Percentiles rank a stretch among this genome's conserved stretches.
These are phyloP conservation scores for Armadillidium nasatum DNA, from an alignment of 1,140 invertebrate genomes.

Conservation along the genomic window DNA sequence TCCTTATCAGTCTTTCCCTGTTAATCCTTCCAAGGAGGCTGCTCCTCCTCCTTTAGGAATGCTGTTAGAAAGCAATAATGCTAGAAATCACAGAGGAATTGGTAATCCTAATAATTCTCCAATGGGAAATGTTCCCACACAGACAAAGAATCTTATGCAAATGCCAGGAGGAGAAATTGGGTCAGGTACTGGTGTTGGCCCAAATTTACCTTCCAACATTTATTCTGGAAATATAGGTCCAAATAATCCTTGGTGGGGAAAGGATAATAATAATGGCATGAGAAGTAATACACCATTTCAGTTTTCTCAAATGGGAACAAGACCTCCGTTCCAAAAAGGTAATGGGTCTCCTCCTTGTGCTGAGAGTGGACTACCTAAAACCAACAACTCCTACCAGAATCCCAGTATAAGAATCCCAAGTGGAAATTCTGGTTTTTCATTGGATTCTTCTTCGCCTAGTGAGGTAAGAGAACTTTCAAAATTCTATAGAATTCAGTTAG, in stretches of 20 bases:
- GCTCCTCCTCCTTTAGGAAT: neutral
- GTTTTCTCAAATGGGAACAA: constrained; percentile 1
- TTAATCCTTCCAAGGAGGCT: neutral
- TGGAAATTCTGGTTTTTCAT: no score
- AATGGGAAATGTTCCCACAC: neutral
- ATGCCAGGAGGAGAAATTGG: neutral
- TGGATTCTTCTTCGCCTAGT: no score
- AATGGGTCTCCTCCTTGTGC: neutral
- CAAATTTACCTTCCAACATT: neutral
- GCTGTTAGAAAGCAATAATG: neutral
- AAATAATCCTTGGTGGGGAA: neutral
- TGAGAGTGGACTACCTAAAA: no score
- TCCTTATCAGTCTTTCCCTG: neutral
- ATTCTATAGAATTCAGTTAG: no score
- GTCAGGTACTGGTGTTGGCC: neutral
- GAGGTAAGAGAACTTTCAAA: no score
- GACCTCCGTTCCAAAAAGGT: neutral
- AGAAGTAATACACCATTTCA: neutral
- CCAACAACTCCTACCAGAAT: no score
- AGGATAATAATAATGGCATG: neutral
- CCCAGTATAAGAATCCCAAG: no score
- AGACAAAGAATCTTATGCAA: neutral
- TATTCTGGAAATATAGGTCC: neutral
- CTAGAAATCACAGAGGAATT: neutral
- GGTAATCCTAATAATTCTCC: neutral